Base-by-base conservation (phyloP, 37 sponge, comb jelly and placozoan species). In the Ianthella basta region DNA sequence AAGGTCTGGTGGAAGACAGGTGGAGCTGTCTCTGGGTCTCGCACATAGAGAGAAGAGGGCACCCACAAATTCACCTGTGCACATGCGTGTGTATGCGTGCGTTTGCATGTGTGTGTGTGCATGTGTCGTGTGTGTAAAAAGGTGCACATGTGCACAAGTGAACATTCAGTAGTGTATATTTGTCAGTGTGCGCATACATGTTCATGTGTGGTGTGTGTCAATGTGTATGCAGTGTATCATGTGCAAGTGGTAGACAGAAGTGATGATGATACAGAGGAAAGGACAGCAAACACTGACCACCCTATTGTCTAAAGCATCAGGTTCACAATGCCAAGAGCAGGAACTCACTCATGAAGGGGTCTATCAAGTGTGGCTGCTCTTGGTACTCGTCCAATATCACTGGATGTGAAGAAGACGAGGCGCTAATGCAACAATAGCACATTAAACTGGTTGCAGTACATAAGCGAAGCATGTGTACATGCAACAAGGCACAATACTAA, bases 311-410 rank as follows among this genome's bases (percentile, higher is more conserved):
- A 13, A 24, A 24, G 23, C 25, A 23, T 24, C 13, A 20, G 4
- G 72, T 34, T 14, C 5, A 36, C n/a, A 70, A 35, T 21, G 5
- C n/a, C 37, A n/a, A 35, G 27, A 64, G 35, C 44, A 56, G 19
- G 19, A 25, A 80, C 90, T 72, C 78, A 87, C 95, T 92, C 0
- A 99, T 55, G 82, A 91, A 86, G 37, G 95, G 95, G 68, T 99
- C 99, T 44, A 99, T 64, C 15, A 99, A 73, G 41, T 96, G 97
- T 33, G 99, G 99, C 81, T 99, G 97, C 60, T 99, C 97, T 79
- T 99, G 99, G 60, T 99, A 99, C 30, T 84, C 89, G 89, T 97
- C 90, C 54, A 95, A n/a, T 20, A 97, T 97, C 59, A 74, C 96
- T 96, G 85, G 12, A 39, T 23, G 37, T 39, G 18, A 61, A 20